These are phyloP conservation scores for Colostygia pectinataria DNA, from an alignment of 2,888 invertebrate species.

Conservation along the genomic window DNA sequence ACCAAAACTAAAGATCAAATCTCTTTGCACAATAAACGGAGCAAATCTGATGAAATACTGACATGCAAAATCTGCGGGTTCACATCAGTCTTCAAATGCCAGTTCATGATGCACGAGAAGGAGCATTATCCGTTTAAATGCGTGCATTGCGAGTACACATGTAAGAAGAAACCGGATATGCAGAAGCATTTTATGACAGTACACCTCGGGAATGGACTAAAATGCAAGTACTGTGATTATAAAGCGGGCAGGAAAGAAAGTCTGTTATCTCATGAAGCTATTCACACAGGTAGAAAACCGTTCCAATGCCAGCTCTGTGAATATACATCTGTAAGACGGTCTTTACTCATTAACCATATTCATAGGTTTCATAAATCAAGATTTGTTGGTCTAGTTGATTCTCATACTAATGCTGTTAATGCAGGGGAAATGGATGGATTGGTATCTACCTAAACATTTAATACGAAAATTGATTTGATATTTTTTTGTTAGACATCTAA, in stretches of 20 bases:
- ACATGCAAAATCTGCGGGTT: constrained; percentile 50
- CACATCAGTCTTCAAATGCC: constrained; percentile 56
- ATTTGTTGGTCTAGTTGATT: too few relatives aligned
- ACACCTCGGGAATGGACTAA: constrained; percentile 55
- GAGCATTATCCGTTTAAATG: constrained; percentile 58
- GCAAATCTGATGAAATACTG: constrained; percentile 40
- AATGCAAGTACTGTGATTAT: constrained; percentile 61
- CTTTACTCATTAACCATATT: constrained; percentile 52
- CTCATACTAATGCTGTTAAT: too few relatives aligned
- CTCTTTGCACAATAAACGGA: constrained; percentile 61
- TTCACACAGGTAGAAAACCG: constrained; percentile 60
- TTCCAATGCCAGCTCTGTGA: constrained; percentile 55
- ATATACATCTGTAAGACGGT: constrained; percentile 52
- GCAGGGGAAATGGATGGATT: too few relatives aligned
- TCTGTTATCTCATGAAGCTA: constrained; percentile 54
- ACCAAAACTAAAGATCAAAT: constrained; percentile 71
- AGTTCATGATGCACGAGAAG: constrained; percentile 58
- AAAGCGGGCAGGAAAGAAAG: constrained; percentile 52
- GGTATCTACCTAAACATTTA: too few relatives aligned
- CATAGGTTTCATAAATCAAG: constrained; percentile 44
- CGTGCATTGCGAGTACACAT: constrained; percentile 49
- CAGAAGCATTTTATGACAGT: constrained; percentile 52
- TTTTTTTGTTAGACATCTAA: too few relatives aligned
- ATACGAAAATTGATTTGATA: too few relatives aligned
- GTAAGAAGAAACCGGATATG: constrained; percentile 58